Base-by-base conservation (phyloP, 2,888 invertebrate species). In the Drosophila anomalata region DNA sequence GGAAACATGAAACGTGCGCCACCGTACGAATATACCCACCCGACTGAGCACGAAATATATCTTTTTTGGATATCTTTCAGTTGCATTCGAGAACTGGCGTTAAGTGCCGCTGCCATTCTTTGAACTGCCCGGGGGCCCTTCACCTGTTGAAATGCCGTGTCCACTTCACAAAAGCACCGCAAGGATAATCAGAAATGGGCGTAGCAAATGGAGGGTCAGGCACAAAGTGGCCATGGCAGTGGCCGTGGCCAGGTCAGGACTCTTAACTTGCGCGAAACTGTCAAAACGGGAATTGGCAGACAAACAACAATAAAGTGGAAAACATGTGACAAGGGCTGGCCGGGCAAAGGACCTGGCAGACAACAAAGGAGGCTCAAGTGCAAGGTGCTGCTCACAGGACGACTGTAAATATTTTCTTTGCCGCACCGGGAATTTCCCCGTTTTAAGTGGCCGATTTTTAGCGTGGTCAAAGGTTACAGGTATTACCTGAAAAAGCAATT, bases 1-100 rank as follows among this genome's bases (percentile, higher is more conserved):
- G 87, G 73, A 57, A 69, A 77, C 77, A 81, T 84, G 67, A 84
- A 87, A 84, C 87, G 81, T 87, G 81, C 80, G 85, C 81, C 87
- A 87, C 76, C 67, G 78, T 70, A 66, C 12, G 17, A 14, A 14
- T 17, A 29, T 29, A 17, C 48, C 26, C 9, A 17, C 50, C 29
- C 11, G 50, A 20, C n/a, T 20, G 29, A 11, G 26, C 58, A 42
- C 42, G 54, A 24, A 44, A 11, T 42, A 31, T 22, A 50, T 41
- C 31, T 33, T 48, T 31, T 50, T 36, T 55, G 65, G 67, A 69
- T 71, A 71, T 73, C 62, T 70, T 55, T 62, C 54, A 57, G 76
- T 83, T 77, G 69, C 70, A 44, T 50, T 54, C 44, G 51, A 59
- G 17, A 11, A 55, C 55, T 72, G 83, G 87, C 83, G 87, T 84